Evolutionary conservation across 1,140 invertebrate species (phyloP).

Genomic region (Heliconius nattereri): DNA sequence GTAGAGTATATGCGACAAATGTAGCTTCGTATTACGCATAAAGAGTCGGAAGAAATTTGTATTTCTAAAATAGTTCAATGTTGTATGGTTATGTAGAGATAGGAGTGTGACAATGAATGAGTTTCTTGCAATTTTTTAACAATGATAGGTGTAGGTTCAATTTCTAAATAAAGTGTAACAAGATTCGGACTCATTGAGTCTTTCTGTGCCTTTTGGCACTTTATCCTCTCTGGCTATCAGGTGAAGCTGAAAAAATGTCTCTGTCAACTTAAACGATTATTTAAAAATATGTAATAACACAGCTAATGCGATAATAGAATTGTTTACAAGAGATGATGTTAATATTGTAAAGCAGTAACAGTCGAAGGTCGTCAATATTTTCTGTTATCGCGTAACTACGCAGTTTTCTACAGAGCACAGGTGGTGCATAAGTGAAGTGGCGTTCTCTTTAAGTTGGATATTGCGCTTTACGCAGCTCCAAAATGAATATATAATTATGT

Average conservation of each 20-base stretch:
- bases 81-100: not conserved
- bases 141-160: too few species aligned
- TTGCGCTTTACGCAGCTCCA: too few species aligned
- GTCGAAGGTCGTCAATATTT: slow-evolving; percentile 18
- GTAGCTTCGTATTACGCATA: not conserved
- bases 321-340: not conserved
- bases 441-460: too few species aligned
- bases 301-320: not conserved
- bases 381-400: slow-evolving; percentile 30
- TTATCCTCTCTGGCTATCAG: too few species aligned
- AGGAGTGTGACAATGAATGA: not conserved
- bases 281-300: not conserved
- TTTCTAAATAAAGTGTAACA: too few species aligned
- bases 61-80: not conserved
- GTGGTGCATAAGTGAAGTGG: not conserved
- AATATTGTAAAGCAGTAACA: not conserved
- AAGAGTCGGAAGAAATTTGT: not conserved
- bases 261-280: not conserved
- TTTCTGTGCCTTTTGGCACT: too few species aligned
- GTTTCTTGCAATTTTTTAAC: too few species aligned
- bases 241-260: not conserved
- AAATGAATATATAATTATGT: too few species aligned
- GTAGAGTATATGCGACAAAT: not conserved
- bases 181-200: too few species aligned
- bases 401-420: slow-evolving; percentile 1